Evolutionary conservation across 1,140 invertebrate genomes (phyloP).

Genomic region (Cotesia chilonis): DNA sequence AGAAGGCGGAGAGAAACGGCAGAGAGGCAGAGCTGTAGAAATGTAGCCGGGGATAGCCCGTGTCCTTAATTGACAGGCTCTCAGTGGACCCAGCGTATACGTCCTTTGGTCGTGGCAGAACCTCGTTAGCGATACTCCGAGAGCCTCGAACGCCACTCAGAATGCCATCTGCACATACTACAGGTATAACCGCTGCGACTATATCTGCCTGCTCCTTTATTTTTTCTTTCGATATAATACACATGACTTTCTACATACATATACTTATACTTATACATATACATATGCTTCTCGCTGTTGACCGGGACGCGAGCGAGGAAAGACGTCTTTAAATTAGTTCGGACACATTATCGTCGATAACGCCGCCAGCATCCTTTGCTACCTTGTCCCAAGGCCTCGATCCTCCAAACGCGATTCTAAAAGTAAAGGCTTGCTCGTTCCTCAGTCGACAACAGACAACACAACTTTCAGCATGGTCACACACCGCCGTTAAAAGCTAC

Average conservation of each 20-base stretch:
- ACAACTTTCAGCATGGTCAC: not conserved
- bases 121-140: conserved; percentile 60
- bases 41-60: conserved; percentile 62
- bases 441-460: not conserved
- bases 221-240: conserved; percentile 4
- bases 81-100: conserved; percentile 47
- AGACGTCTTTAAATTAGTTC: conserved; percentile 64
- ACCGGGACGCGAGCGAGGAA: conserved; percentile 41
- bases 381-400: conserved; percentile 19
- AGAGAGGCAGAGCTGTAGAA: conserved; percentile 47
- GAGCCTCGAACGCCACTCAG: conserved; percentile 54
- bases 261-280: no score
- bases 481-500: not conserved
- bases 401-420: conserved; percentile 7
- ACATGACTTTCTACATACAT: not conserved
- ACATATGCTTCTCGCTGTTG: not conserved
- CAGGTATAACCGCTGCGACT: conserved; percentile 6
- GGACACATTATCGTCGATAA: conserved; percentile 64
- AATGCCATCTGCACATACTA: conserved; percentile 58
- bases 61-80: conserved; percentile 66
- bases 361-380: conserved; percentile 43
- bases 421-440: not conserved
- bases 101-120: conserved; percentile 62
- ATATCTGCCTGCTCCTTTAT: conserved; percentile 5
- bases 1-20: conserved; percentile 28